phyloP scores from a whole-genome alignment of 2,888 invertebrate genomes.

The Eupeodes luniger region DNA sequence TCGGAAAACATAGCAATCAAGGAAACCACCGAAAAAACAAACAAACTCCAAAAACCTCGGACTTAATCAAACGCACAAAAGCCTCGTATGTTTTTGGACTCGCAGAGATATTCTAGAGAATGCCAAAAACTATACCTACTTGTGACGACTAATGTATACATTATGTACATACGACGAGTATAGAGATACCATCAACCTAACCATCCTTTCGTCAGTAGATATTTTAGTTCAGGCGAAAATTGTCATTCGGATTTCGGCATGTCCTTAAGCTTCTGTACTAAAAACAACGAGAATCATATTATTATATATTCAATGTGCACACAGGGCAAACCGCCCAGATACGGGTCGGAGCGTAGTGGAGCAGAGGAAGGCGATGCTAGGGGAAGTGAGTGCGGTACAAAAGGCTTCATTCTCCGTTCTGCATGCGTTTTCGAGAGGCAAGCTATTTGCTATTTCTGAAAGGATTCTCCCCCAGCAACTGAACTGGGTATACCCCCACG shows the following conservation, averaged over 20 bases:
- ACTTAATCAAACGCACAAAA: constrained; percentile 67
- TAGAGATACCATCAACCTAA: background rate
- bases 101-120: constrained; percentile 38
- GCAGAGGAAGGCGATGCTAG: background rate
- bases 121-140: background rate
- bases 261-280: constrained; percentile 66
- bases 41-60: constrained; percentile 58
- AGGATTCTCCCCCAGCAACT: constrained; percentile 51
- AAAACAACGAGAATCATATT: constrained; percentile 73
- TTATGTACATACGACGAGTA: background rate
- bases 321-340: constrained; percentile 28
- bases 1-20: constrained; percentile 44
- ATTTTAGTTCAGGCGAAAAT: constrained; percentile 47
- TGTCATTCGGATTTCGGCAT: constrained; percentile 71
- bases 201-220: constrained; percentile 26
- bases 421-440: constrained; percentile 57
- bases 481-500: constrained; percentile 2
- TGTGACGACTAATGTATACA: background rate
- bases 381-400: constrained; percentile 29
- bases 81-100: background rate
- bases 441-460: constrained; percentile 36
- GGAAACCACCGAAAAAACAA: constrained; percentile 62
- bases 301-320: constrained; percentile 68
- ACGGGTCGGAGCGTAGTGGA: background rate
- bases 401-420: constrained; percentile 52